Conservation (phyloP, 2,797 vertebrate genomes). For the Vireo griseus region DNA sequence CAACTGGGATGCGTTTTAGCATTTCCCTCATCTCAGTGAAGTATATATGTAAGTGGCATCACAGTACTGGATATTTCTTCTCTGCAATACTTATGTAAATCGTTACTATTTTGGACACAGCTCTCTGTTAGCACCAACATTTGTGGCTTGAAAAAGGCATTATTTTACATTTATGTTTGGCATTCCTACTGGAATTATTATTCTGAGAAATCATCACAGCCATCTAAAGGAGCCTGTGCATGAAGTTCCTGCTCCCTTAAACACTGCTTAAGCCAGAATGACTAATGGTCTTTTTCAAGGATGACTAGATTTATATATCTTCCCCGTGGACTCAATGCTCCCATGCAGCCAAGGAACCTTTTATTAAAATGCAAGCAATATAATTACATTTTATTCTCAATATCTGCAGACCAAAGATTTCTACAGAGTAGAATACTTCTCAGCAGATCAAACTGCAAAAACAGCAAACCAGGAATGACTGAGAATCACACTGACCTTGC, state of each 20-base stretch:
- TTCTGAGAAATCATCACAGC: not conserved
- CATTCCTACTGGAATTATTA: not conserved
- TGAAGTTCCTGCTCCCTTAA: not conserved
- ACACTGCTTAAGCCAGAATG: not conserved
- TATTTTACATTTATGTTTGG: not conserved
- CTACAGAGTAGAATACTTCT: not conserved
- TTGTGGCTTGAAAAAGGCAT: conserved; percentile 3
- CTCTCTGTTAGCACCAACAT: not conserved
- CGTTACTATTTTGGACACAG: not conserved
- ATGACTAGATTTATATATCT: not conserved
- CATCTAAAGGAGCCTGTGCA: not conserved
- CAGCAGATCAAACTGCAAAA: conserved; percentile 18
- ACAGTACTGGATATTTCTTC: not conserved
- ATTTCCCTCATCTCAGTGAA: not conserved
- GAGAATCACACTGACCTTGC: not conserved
- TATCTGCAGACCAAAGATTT: not conserved
- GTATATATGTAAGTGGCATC: not conserved
- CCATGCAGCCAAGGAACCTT: not conserved
- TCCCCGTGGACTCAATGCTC: not conserved
- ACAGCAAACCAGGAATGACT: not conserved
- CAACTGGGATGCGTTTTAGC: not conserved
- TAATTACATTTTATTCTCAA: not conserved
- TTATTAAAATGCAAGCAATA: conserved; percentile 8
- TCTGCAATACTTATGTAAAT: not conserved
- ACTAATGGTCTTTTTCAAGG: conserved; percentile 27